phyloP scores from a whole-genome alignment of 1,140 invertebrate genomes.

The Caenorhabditis inopinata region DNA sequence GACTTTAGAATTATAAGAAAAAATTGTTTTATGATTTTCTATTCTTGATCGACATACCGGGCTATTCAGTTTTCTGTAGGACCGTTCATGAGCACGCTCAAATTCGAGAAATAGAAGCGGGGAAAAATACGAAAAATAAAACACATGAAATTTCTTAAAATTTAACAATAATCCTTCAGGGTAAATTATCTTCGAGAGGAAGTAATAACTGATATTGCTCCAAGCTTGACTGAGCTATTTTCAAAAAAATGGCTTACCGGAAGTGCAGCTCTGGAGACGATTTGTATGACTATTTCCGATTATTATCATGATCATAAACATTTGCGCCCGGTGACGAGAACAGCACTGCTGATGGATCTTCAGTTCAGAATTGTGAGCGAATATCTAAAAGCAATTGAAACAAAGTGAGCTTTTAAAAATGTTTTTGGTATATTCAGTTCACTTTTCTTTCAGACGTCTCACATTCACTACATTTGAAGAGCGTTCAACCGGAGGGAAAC shows the following conservation, averaged over 20 bases:
- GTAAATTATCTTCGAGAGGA: conserved; percentile 48
- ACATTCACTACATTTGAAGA: conserved; percentile 44
- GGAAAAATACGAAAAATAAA: background rate
- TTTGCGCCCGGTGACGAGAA: conserved; percentile 31
- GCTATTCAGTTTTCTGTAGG: no score
- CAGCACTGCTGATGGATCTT: conserved; percentile 43
- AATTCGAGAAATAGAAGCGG: no score
- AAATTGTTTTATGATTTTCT: no score
- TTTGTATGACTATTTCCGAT: conserved; percentile 40
- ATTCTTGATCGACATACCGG: no score
- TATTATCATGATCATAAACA: conserved; percentile 49
- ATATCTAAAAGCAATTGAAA: conserved; percentile 52
- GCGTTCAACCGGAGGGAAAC: conserved; percentile 19
- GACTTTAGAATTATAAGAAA: no score
- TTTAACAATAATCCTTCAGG: no score
- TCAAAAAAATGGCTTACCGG: conserved; percentile 44
- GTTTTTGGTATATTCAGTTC: background rate
- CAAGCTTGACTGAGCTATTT: conserved; percentile 37
- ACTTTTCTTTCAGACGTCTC: background rate
- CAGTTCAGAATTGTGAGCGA: conserved; percentile 49
- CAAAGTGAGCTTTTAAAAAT: background rate
- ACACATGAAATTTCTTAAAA: conserved; percentile 8
- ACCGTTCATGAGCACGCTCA: no score
- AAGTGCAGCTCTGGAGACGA: conserved; percentile 40
- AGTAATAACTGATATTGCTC: conserved; percentile 38